Evolutionary conservation across 2,113 vertebrate species (phyloP), one percentile per base, ranked within the genome.

Genomic region (Muntiacus reevesi): DNA sequence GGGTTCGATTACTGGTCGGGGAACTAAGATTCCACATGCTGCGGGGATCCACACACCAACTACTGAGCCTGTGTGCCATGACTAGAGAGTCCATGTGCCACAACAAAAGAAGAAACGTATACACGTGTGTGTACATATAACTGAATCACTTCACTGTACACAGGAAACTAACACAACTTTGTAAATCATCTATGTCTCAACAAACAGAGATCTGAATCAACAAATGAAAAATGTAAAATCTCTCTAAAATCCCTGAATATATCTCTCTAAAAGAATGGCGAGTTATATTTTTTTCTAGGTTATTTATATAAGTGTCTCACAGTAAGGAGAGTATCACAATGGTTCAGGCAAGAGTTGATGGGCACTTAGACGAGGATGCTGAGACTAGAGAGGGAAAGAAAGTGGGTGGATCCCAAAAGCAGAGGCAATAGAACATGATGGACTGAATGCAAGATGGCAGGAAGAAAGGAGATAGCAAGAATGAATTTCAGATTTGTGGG

Each of bases 151-250:
- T 52, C 30, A 33, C 17, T 7, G 9, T n/a, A 82, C 10, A n/a
- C 30, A 30, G 21, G 47, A n/a, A n/a, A 52, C 30, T 52, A n/a
- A 52, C 45, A 78, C 15, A 21, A 21, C 23, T 74, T 7, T 52
- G 47, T 21, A 81, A 81, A 21, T 81, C 47, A 52, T 21, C 78
- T 81, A 6, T 81, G 47, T 28, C n/a, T 33, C 78, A 52, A 52
- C 52, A 91, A 55, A 95, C 78, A 91, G 43, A 30, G 2, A 59
- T 55, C 43, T 71, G 45, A 92, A 83, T 27, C 7, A 67, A 95
- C 36, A 82, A 43, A 62, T 27, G 74, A 47, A 84, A 88, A 95
- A 64, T 55, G 55, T 62, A 71, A 89, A 33, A 57, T 91, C 36
- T 95, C 54, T 71, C 11, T 47, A 71, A 71, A 87, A 85, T n/a